Conservation (phyloP, 2,797 vertebrate species). For the Threskiornis aethiopicus region DNA sequence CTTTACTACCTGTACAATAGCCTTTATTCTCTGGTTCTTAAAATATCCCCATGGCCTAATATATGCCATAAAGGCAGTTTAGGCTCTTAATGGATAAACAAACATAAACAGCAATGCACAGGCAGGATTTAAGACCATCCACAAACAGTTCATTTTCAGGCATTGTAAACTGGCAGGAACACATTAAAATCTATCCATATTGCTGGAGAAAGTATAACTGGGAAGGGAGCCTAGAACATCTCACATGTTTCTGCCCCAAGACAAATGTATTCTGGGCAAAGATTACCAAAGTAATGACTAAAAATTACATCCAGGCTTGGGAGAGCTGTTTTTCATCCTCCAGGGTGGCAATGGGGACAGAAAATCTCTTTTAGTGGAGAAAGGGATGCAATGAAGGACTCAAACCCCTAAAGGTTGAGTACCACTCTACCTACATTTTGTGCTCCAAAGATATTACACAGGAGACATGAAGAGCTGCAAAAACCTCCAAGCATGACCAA, state of each 20-base stretch:
- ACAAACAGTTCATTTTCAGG: constrained; percentile 34
- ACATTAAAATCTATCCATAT: constrained; percentile 36
- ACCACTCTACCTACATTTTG: background rate
- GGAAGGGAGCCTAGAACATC: constrained; percentile 54
- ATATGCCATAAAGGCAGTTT: background rate
- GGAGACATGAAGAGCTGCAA: background rate
- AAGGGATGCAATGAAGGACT: background rate
- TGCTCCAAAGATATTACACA: background rate
- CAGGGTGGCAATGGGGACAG: background rate
- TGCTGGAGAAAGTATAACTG: constrained; percentile 28
- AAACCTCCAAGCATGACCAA: background rate
- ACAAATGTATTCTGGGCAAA: constrained; percentile 50
- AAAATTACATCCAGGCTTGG: background rate
- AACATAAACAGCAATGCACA: constrained; percentile 16
- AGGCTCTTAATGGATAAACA: constrained; percentile 24
- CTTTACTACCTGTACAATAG: constrained; percentile 9
- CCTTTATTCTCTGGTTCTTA: background rate
- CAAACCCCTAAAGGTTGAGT: background rate
- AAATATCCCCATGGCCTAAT: constrained; percentile 29
- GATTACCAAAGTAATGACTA: constrained; percentile 24
- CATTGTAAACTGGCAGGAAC: constrained; percentile 13
- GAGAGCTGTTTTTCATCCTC: background rate
- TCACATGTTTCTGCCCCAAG: constrained; percentile 46
- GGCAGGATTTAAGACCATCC: constrained; percentile 34
- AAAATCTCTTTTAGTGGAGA: background rate